Base-by-base conservation (phyloP, 2,888 invertebrate species). In the Teinopalpus imperialis region DNA sequence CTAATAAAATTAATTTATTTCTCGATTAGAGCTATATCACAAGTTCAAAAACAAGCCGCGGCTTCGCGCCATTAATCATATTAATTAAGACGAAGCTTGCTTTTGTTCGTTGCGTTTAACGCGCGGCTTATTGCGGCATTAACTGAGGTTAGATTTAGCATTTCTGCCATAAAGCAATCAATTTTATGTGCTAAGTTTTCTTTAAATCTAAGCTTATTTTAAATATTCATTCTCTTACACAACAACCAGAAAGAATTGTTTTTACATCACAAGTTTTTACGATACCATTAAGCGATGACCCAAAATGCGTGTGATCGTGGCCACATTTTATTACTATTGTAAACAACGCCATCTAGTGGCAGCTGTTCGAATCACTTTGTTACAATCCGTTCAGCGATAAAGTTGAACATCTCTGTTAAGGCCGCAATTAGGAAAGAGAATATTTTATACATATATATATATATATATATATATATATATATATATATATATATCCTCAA, bases 1-100 rank as follows among this genome's bases (percentile, higher is more conserved):
- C 77, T 81, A 83, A 87, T 85, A 81, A 79, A 85, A 83, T 87
- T 85, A 87, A 88, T 87, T 85, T 86, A 83, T 87, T 82, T 80
- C 81, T 80, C 81, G 82, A 87, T 87, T 86, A 82, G 79, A 81
- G 76, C 74, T 77, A 77, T 79, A 75, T 81, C 66, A 61, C 63
- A 69, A 78, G 80, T 81, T 85, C 81, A 81, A 82, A n/a, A 81
- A 76, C 70, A 69, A 53, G 74, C 85, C 87, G 85, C 78, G 56
- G 66, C 67, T 60, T 61, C 61, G 69, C 63, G 65, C 79, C 86
- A 87, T 88, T 81, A 85, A 88, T 88, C 87, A 88, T 79, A 81
- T 81, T 87, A 88, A 88, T 88, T 86, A 86, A 86, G 86, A 88
- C 78, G 80, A 81, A 77, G 72, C 66, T 63, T 76, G 78, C 79